Percentiles rank a stretch among this genome's conserved stretches.
Conservation (phyloP, 2,113 vertebrate species). For the Chinchilla lanigera region DNA sequence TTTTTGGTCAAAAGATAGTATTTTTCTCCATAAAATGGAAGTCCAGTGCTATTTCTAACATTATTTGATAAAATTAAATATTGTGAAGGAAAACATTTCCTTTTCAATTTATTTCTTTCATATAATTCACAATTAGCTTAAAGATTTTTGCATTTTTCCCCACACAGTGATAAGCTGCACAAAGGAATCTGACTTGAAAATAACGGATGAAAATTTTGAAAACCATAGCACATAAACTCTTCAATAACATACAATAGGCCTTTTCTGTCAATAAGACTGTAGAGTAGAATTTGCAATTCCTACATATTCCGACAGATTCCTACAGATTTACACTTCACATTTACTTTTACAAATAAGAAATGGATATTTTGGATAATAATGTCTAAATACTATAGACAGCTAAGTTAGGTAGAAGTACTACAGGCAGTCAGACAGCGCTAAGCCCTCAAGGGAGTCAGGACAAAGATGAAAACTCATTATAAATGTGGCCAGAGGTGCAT, state of each 20-base stretch:
- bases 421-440: neutral
- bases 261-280: neutral
- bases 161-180: neutral
- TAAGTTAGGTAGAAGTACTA: neutral
- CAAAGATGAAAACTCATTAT: neutral
- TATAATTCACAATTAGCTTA: neutral
- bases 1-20: neutral
- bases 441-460: neutral
- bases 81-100: neutral
- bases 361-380: neutral
- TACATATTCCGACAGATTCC: too few species aligned
- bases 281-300: neutral
- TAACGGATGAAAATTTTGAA: conserved; percentile 11
- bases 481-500: neutral
- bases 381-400: neutral
- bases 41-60: neutral
- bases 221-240: neutral
- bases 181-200: neutral
- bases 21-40: conserved; percentile 52
- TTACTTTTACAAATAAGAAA: neutral
- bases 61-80: conserved; percentile 72
- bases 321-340: neutral
- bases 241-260: neutral
- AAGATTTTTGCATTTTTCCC: neutral
- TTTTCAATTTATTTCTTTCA: conserved; percentile 57